Percentiles rank a stretch among this genome's conserved stretches.
phyloP scores from a whole-genome alignment of 2,797 vertebrate species.

The Premnoplex brunnescens region DNA sequence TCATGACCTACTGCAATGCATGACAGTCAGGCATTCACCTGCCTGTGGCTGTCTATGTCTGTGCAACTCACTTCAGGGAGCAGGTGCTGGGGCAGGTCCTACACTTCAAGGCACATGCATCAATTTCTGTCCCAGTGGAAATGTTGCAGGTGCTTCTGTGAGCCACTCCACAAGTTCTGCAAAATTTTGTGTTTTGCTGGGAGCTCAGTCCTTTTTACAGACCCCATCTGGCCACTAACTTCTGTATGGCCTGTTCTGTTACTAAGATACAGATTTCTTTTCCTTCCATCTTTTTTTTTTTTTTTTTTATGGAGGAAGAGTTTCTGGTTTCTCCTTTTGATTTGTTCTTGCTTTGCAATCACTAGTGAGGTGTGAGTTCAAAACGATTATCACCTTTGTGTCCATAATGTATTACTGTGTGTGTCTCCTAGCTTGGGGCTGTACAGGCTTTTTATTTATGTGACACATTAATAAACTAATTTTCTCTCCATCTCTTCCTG shows the following conservation, averaged over 20 bases:
- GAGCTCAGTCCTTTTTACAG: neutral
- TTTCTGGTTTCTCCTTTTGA: neutral
- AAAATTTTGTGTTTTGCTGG: neutral
- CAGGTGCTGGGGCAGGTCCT: neutral
- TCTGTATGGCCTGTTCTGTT: neutral
- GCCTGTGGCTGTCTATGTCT: neutral
- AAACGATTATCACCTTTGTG: neutral
- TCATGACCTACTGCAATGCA: neutral
- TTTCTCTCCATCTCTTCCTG: neutral
- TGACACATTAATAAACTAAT: neutral
- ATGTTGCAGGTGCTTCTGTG: neutral
- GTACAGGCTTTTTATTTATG: neutral
- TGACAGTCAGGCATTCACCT: neutral
- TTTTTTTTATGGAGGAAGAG: neutral
- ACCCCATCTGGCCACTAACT: neutral
- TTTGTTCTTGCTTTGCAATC: neutral
- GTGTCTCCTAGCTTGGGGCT: neutral
- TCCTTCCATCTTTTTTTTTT: neutral
- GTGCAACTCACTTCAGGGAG: neutral
- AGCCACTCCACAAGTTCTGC: neutral
- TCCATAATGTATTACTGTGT: neutral
- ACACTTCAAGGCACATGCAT: neutral
- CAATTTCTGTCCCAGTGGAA: neutral
- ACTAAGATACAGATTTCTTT: neutral
- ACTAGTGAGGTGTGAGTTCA: neutral